These are phyloP conservation scores for Prunella strophiata DNA, from an alignment of 2,797 vertebrate genomes.

Conservation along the genomic window DNA sequence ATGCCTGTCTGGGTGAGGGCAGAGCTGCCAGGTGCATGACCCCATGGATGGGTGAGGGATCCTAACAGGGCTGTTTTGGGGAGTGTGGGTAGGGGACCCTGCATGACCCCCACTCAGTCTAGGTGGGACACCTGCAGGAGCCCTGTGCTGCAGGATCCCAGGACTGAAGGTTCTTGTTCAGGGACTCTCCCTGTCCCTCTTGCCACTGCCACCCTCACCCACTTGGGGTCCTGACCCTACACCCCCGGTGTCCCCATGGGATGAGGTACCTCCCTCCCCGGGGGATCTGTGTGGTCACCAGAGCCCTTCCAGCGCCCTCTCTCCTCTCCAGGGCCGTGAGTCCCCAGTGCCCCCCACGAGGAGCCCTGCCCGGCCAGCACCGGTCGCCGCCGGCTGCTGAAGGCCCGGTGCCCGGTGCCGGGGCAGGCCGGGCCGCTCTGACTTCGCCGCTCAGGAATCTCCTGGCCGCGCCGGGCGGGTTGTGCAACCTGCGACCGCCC, in stretches of 20 bases:
- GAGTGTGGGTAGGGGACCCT: background rate
- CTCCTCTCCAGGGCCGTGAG: background rate
- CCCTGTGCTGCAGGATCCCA: background rate
- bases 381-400: background rate
- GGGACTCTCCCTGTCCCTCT: background rate
- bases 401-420: conserved; percentile 48
- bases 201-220: background rate
- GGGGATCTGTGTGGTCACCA: background rate
- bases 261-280: too few relatives aligned
- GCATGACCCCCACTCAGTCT: rapidly evolving
- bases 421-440: conserved; percentile 57
- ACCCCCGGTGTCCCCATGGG: rapidly evolving
- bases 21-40: background rate
- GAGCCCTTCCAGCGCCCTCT: background rate
- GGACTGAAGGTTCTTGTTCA: rapidly evolving
- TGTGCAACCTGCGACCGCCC: conserved; percentile 59
- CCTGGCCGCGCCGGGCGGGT: conserved; percentile 60
- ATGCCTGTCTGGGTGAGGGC: rapidly evolving
- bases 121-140: background rate
- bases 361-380: background rate
- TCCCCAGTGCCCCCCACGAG: background rate
- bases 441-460: conserved; percentile 61
- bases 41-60: background rate
- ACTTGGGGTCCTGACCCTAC: background rate
- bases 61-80: background rate